Evolutionary conservation across 2,888 invertebrate species (phyloP).

Genomic region (Chorisops tibialis): DNA sequence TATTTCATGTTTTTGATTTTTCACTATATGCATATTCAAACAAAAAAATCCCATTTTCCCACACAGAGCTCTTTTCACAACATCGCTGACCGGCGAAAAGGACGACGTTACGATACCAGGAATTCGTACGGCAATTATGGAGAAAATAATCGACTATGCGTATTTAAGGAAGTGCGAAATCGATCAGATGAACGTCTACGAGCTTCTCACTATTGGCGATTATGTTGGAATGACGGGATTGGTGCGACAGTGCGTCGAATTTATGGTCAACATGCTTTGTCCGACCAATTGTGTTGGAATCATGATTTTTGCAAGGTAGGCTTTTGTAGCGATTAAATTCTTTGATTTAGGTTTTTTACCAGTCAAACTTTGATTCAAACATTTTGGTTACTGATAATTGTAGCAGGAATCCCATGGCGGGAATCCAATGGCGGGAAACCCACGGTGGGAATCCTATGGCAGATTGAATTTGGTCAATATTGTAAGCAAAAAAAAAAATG

Average conservation of each 20-base stretch:
- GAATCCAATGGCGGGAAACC: too few species aligned
- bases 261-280: conserved; percentile 64
- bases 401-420: too few species aligned
- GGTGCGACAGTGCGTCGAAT: conserved; percentile 75
- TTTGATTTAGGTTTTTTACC: too few species aligned
- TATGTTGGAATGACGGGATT: conserved; percentile 83
- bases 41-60: too few species aligned
- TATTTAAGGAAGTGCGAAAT: conserved; percentile 77
- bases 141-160: conserved; percentile 76
- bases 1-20: too few species aligned
- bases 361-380: too few species aligned
- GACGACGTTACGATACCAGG: conserved; percentile 73
- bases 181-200: conserved; percentile 73
- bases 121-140: conserved; percentile 72
- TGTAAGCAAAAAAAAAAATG: too few species aligned
- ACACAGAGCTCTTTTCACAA: conserved; percentile 81
- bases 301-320: conserved; percentile 74
- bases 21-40: too few species aligned
- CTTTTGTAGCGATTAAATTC: too few species aligned
- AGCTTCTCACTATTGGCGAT: conserved; percentile 80
- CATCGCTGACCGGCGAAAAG: conserved; percentile 67
- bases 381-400: too few species aligned
- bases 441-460: too few species aligned
- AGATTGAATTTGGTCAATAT: too few species aligned
- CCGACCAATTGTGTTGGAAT: conserved; percentile 82